phyloP scores from a whole-genome alignment of 2,888 invertebrate genomes.

The Myathropa florea region DNA sequence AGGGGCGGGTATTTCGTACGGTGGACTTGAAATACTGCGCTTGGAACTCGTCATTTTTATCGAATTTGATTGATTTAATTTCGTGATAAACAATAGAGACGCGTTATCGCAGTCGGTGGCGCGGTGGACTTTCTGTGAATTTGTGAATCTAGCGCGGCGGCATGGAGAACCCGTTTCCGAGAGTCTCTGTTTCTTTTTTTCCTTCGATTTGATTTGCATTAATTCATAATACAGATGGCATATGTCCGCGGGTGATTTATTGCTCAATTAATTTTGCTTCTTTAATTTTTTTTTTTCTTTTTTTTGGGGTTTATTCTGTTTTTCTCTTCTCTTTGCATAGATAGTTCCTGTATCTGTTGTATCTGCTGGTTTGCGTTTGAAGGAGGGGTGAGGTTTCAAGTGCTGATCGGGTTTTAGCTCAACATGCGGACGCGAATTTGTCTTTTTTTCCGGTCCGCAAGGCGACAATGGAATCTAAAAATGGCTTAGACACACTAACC shows the following conservation, averaged over 20 bases:
- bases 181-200: neutral
- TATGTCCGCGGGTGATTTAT: slow-evolving; percentile 56
- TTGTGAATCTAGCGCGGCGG: neutral
- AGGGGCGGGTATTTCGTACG: neutral
- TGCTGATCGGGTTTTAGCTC: slow-evolving; percentile 1
- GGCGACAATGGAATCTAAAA: slow-evolving; percentile 25
- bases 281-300: neutral
- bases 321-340: neutral
- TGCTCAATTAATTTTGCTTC: slow-evolving; percentile 47
- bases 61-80: slow-evolving; percentile 31
- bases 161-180: slow-evolving; percentile 18
- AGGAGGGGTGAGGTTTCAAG: neutral
- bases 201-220: slow-evolving; percentile 25
- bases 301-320: neutral
- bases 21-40: neutral
- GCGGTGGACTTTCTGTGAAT: neutral
- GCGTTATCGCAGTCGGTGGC: slow-evolving; percentile 21
- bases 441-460: neutral
- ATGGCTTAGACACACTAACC: neutral
- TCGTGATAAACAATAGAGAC: slow-evolving; percentile 31
- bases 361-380: neutral
- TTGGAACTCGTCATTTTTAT: neutral
- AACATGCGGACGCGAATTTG: neutral
- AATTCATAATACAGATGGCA: slow-evolving; percentile 53
- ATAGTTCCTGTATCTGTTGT: slow-evolving; percentile 15